Evolutionary conservation across 1,140 invertebrate species (phyloP), one percentile per base, ranked within the genome.

Genomic region (Triops longicaudatus): DNA sequence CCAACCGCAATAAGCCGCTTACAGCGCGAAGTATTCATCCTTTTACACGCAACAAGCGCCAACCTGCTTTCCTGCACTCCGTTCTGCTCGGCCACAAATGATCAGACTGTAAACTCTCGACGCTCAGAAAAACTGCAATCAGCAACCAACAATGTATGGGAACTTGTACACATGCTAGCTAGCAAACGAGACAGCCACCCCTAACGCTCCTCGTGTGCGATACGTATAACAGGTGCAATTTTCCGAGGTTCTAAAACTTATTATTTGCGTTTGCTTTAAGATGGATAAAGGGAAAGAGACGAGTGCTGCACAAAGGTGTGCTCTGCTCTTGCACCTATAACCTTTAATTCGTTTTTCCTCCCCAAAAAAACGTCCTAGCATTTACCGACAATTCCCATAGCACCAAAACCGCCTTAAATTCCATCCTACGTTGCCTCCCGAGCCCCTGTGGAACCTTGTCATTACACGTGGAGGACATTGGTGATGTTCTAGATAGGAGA

Each of bases 151-250:
- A 63, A 63, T 63, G 50, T 63, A 22, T 63, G 50, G 50, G 50
- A 63, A 63, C 50, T 63, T 22, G 50, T 22, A 17, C 50, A 63
- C 17, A 63, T 63, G 50, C 50, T 22, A 5, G 22, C 17, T 63
- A 14, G 7, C 50, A 22, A 63, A 17, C 22, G 22, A 10, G 6
- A 17, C 50, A 63, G 50, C 50, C 50, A 63, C 17, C 14, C 1
- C 0, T 17, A 7, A 63, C 50, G 17, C 17, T 22, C 17, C 50
- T 63, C 50, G 50, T 14, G 50, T 63, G 50, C 50, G 22, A 22
- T 63, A 22, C 50, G 50, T n/a, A 63, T 63, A 63, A 63, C 50
- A 63, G 50, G 50, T 63, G 50, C 50, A 22, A 63, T 63, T 63
- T 63, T 63, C 50, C 50, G 7, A 63, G 31, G 50, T 14, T 63